Conservation (phyloP, 2,888 invertebrate genomes). For the Hydriomena furcata region DNA sequence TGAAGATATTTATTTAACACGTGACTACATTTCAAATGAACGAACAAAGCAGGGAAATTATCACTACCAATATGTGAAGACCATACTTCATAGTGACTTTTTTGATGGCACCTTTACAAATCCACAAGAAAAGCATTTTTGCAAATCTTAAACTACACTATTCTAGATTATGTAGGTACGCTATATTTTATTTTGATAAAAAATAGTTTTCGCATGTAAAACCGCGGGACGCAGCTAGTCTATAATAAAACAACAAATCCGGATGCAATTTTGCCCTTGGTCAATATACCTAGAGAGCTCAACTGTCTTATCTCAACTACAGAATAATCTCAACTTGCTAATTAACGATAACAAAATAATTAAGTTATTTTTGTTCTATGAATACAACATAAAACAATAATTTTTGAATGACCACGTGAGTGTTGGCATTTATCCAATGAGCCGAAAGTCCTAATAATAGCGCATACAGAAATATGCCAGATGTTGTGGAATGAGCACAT, state of each 20-base stretch:
- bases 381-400: constrained; percentile 43
- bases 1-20: no score
- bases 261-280: constrained; percentile 14
- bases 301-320: constrained; percentile 10
- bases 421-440: constrained; percentile 72
- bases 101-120: no score
- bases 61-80: no score
- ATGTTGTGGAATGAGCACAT: constrained; percentile 73
- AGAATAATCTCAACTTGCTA: not conserved
- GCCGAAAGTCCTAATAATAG: constrained; percentile 80
- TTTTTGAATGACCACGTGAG: constrained; percentile 62
- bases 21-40: no score
- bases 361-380: constrained; percentile 6
- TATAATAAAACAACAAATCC: constrained; percentile 5
- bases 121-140: no score
- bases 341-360: constrained; percentile 13
- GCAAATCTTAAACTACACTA: no score
- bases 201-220: no score
- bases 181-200: no score
- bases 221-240: no score
- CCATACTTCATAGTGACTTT: no score
- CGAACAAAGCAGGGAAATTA: no score
- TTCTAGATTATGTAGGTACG: no score
- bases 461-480: constrained; percentile 70
- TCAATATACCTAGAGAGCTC: constrained; percentile 3